A percentile compares a stretch with the other conserved stretches of the same genome.
Evolutionary conservation across 1,140 invertebrate species (phyloP).

Genomic region (Euura lappo): DNA sequence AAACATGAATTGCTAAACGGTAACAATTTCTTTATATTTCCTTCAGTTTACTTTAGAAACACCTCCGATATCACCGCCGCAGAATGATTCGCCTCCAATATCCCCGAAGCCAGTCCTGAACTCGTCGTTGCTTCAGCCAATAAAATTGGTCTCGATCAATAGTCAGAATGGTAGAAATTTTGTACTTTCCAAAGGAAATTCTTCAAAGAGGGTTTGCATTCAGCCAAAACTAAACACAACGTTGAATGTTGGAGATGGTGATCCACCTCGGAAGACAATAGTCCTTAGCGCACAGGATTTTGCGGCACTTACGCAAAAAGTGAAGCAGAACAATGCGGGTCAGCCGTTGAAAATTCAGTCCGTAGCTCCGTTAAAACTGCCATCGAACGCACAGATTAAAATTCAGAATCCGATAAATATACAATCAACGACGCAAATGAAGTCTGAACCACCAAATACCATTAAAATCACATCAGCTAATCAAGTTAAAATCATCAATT

Average conservation of each 20-base stretch:
- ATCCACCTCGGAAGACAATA: conserved; percentile 52
- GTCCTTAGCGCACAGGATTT: conserved; percentile 60
- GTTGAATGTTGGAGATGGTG: conserved; percentile 25
- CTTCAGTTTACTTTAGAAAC: conserved; percentile 45
- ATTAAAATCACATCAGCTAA: conserved; percentile 30
- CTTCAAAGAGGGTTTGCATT: conserved; percentile 40
- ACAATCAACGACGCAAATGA: conserved; percentile 22
- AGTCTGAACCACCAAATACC: conserved; percentile 17
- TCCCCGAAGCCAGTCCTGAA: conserved; percentile 35
- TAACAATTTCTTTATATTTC: conserved; percentile 13
- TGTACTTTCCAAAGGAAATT: conserved; percentile 32
- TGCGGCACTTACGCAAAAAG: conserved; percentile 57
- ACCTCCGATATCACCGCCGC: conserved; percentile 51
- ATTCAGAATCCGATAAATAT: conserved; percentile 34
- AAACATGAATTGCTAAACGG: not conserved
- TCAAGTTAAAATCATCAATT: conserved; percentile 36
- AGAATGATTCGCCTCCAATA: conserved; percentile 38
- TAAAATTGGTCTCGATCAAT: conserved; percentile 35
- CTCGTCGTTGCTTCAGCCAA: conserved; percentile 29
- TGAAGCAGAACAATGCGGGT: conserved; percentile 37
- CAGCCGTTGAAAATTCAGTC: conserved; percentile 44
- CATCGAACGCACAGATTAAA: conserved; percentile 24
- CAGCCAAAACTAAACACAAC: conserved; percentile 31
- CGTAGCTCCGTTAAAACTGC: conserved; percentile 23
- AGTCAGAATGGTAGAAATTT: conserved; percentile 32